These are phyloP conservation scores for Diceros bicornis DNA, from an alignment of 2,797 vertebrate genomes.

Conservation along the genomic window DNA sequence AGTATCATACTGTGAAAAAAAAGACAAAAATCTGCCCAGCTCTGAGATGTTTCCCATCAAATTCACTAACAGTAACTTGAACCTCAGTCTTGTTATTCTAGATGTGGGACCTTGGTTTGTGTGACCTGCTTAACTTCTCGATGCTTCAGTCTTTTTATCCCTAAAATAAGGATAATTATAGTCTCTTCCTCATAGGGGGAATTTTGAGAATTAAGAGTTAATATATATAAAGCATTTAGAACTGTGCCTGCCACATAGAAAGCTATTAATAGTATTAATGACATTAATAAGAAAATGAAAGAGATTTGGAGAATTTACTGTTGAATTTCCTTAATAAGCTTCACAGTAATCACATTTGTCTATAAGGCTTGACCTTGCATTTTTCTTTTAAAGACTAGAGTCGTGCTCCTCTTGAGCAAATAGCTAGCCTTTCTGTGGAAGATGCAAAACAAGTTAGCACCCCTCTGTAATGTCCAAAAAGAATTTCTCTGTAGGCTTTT, in stretches of 20 bases:
- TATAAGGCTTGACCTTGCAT: background rate
- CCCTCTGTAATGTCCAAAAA: background rate
- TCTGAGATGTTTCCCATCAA: background rate
- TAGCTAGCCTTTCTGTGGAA: background rate
- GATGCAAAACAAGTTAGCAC: background rate
- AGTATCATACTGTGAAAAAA: background rate
- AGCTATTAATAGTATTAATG: background rate
- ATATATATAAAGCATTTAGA: background rate
- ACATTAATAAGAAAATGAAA: background rate
- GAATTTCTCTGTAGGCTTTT: background rate
- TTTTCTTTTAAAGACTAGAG: background rate
- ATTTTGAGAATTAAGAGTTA: background rate
- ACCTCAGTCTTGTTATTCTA: background rate
- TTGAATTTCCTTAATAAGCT: background rate
- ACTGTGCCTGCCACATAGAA: background rate
- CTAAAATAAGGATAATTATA: background rate
- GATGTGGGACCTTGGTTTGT: background rate
- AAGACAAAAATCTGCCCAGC: background rate
- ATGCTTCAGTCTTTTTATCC: background rate
- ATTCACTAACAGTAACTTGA: background rate
- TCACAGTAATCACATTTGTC: background rate
- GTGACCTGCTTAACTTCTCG: background rate
- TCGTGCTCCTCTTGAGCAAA: background rate
- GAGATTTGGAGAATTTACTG: background rate
- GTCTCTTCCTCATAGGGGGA: background rate